phyloP scores from a whole-genome alignment of 2,888 invertebrate genomes.

The Netelia virgata region DNA sequence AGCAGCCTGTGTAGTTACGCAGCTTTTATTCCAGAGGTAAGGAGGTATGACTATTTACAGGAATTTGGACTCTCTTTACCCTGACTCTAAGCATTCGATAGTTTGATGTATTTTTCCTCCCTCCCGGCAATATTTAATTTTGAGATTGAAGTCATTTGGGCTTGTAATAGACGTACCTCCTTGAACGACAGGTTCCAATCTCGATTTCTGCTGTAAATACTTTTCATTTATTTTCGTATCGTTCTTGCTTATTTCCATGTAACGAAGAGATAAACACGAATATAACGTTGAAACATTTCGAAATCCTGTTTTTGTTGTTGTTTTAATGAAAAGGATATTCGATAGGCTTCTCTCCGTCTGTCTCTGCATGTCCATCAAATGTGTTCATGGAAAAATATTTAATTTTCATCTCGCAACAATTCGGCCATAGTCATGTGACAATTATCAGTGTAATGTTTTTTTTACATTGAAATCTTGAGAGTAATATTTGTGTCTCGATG shows the following conservation, averaged over 20 bases:
- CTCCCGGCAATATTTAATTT: too few species aligned
- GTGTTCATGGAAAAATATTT: slow-evolving; percentile 18
- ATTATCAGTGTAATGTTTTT: slow-evolving; percentile 25
- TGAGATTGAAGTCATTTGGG: too few species aligned
- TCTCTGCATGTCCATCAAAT: slow-evolving; percentile 46
- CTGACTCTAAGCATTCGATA: too few species aligned
- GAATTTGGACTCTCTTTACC: not conserved
- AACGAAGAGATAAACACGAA: slow-evolving; percentile 74
- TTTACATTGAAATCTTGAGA: slow-evolving; percentile 50
- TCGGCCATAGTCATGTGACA: slow-evolving; percentile 37
- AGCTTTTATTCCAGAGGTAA: not conserved
- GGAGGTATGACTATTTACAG: not conserved
- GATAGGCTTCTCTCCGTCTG: slow-evolving; percentile 26
- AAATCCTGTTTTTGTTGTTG: slow-evolving; percentile 3
- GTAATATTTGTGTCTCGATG: slow-evolving; percentile 59
- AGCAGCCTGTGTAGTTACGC: not conserved
- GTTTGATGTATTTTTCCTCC: not conserved
- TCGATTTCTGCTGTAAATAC: not conserved
- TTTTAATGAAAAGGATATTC: slow-evolving; percentile 6
- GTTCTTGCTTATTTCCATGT: slow-evolving; percentile 77
- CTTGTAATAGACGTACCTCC: not conserved
- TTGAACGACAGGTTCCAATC: not conserved
- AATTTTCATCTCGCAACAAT: slow-evolving; percentile 20
- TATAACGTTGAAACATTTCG: slow-evolving; percentile 31
- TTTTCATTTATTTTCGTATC: slow-evolving; percentile 7